These are phyloP conservation scores for Rallus limicola DNA, from an alignment of 2,113 vertebrate species.

Conservation along the genomic window DNA sequence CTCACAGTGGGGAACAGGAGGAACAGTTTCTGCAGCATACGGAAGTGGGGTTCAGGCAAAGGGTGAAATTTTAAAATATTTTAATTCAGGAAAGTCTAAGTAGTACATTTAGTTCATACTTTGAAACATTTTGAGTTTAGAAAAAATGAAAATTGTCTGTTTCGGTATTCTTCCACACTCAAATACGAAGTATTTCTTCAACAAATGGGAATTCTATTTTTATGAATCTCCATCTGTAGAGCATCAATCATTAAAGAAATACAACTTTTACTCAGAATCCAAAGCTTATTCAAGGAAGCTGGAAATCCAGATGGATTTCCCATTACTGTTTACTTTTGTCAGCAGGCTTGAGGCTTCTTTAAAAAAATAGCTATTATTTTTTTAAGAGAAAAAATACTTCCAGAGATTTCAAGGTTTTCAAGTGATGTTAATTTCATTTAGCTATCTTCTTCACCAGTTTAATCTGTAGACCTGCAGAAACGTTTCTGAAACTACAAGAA, in stretches of 20 bases:
- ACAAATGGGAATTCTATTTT: background rate
- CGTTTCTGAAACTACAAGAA: background rate
- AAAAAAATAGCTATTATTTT: background rate
- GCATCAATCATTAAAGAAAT: background rate
- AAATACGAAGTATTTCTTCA: background rate
- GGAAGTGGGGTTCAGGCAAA: background rate
- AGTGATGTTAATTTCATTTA: background rate
- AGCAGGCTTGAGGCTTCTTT: background rate
- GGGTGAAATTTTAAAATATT: background rate
- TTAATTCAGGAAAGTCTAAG: background rate
- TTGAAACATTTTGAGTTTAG: background rate
- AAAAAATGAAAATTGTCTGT: background rate
- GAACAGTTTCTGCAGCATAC: background rate
- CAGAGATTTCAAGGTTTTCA: background rate
- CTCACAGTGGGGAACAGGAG: background rate
- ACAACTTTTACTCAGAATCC: background rate
- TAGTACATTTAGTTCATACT: background rate
- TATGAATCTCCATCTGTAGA: background rate
- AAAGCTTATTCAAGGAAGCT: background rate
- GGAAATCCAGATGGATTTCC: constrained; percentile 10
- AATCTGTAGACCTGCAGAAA: background rate
- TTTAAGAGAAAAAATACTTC: background rate
- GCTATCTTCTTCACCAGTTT: background rate
- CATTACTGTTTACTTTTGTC: background rate
- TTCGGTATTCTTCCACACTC: background rate